Evolutionary conservation across 2,888 invertebrate genomes (phyloP), one percentile per base, ranked within the genome.

Genomic region (Ligdia adustata): DNA sequence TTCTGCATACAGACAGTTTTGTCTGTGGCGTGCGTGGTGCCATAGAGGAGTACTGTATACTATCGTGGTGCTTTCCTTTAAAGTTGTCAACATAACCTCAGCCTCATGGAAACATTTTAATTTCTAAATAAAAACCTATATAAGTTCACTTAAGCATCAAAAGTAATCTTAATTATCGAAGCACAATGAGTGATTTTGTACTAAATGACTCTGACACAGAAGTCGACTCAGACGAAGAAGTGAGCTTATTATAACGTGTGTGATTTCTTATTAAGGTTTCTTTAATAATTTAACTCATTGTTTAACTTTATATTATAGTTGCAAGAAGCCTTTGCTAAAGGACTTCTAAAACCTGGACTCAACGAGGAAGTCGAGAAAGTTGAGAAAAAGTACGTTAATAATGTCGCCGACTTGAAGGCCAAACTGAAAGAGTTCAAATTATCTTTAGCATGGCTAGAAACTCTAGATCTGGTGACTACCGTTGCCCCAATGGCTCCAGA

Each of bases 241-340:
- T 92, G 39, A 58, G 64, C 59, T 31, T 28, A 9, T 9, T 27
- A 40, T 4, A 20, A 18, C 29, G 34, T 34, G 35, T 35, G 14
- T 11, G 9, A 15, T 6, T 7, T 11, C 12, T 7, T 12, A 16
- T 15, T 26, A 11, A 1, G 6, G 6, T 6, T 16, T 3, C 3
- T 26, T 7, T 16, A 2, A 9, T 1, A 14, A 18, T 2, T 14
- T 24, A 2, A n/a, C 4, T 2, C 3, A 1, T 16, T 35, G 9
- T 1, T 5, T 38, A 16, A 16, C 3, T 38, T 39, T 38, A 38
- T 54, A 6, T 53, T 40, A 22, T 72, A 98, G 97, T 82, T 99
- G 43, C 98, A 97, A 93, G 95, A 95, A 73, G 98, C 98, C 0
- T 97, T 97, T 78, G 94, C 94, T 0, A 93, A 94, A 65, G 98